Evolutionary conservation across 2,113 vertebrate genomes (phyloP).

Genomic region (Channa maculata): DNA sequence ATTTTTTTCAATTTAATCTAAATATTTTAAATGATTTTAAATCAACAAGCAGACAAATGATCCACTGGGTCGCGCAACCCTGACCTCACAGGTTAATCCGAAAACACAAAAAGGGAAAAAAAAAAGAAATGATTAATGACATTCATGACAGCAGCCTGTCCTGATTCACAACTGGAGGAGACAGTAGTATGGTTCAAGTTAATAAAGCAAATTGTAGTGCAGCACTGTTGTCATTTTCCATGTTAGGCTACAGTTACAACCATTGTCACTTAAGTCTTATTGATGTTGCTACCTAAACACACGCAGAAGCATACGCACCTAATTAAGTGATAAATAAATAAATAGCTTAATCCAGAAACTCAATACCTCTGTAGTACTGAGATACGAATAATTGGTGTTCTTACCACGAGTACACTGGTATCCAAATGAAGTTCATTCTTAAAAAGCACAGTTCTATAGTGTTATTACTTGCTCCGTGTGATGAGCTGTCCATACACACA

Average conservation of each 20-base stretch:
- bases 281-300: conserved; percentile 31
- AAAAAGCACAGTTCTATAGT: neutral
- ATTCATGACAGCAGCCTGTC: neutral
- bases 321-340: conserved; percentile 50
- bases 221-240: conserved; percentile 46
- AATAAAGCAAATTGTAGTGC: neutral
- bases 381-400: conserved; percentile 19
- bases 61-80: no score
- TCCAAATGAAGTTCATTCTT: neutral
- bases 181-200: conserved; percentile 2
- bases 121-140: no score
- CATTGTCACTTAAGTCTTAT: conserved; percentile 30
- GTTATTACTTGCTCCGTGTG: neutral
- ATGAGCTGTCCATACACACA: conserved; percentile 7
- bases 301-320: conserved; percentile 7
- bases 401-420: conserved; percentile 46
- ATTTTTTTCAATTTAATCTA: no score
- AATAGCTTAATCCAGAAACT: conserved; percentile 36
- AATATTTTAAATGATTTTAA: no score
- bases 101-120: no score
- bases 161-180: neutral
- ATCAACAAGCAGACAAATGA: no score
- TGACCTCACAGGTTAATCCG: no score
- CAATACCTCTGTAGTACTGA: conserved; percentile 15
- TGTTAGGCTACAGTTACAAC: conserved; percentile 58